Evolutionary conservation across 2,888 invertebrate species (phyloP).

Genomic region (Ypsolopha scabrella): DNA sequence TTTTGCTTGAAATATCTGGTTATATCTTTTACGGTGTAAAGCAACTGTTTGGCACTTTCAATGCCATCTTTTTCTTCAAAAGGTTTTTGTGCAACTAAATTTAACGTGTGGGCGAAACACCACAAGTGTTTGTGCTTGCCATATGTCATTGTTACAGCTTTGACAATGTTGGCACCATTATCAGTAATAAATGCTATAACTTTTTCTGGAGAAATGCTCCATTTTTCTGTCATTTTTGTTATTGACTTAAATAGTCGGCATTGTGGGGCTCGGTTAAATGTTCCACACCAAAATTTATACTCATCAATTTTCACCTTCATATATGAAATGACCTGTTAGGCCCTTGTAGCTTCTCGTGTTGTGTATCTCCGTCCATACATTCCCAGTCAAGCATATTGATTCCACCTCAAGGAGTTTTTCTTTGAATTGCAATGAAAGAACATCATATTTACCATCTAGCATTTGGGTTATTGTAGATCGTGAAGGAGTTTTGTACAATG

Average conservation of each 20-base stretch:
- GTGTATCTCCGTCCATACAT: conserved; percentile 16
- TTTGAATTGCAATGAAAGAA: conserved; percentile 15
- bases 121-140: conserved; percentile 16
- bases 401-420: conserved; percentile 14
- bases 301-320: conserved; percentile 14
- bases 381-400: conserved; percentile 13
- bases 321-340: conserved; percentile 12
- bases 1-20: conserved; percentile 17
- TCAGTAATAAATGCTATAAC: conserved; percentile 14
- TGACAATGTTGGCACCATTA: conserved; percentile 14
- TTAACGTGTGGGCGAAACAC: conserved; percentile 16
- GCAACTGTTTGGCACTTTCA: conserved; percentile 16
- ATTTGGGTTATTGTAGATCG: conserved; percentile 13
- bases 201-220: conserved; percentile 9
- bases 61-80: conserved; percentile 17
- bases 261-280: conserved; percentile 14
- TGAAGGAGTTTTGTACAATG: conserved; percentile 12
- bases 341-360: conserved; percentile 13
- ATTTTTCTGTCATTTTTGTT: no score
- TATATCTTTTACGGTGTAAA: conserved; percentile 7
- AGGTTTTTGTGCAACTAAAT: conserved; percentile 17
- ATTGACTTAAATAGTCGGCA: conserved; percentile 12
- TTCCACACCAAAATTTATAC: conserved; percentile 13
- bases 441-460: conserved; percentile 14
- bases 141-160: conserved; percentile 16